Percentiles rank a stretch among this genome's conserved stretches.
phyloP scores from a whole-genome alignment of 2,888 invertebrate species.

The Elegia similella region DNA sequence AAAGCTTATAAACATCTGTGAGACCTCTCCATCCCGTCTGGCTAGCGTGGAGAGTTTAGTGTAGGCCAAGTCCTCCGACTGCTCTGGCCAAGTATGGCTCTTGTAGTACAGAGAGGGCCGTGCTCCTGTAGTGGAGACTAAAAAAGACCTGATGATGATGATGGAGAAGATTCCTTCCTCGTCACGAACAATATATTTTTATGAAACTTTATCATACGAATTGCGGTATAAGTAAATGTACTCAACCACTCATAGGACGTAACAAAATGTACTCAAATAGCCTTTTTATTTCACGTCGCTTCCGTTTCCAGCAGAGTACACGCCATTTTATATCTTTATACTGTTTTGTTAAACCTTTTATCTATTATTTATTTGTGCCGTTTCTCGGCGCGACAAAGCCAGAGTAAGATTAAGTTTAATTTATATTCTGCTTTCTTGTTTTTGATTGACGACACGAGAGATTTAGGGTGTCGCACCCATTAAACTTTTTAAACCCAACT shows the following conservation, averaged over 20 bases:
- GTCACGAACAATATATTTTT: background rate
- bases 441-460: slow-evolving; percentile 12
- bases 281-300: background rate
- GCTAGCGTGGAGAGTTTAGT: too few species aligned
- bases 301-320: background rate
- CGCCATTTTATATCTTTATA: slow-evolving; percentile 11
- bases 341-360: slow-evolving; percentile 13
- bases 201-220: background rate
- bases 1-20: too few species aligned
- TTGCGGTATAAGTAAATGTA: background rate
- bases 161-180: background rate
- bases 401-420: slow-evolving; percentile 8
- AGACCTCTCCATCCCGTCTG: too few species aligned
- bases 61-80: too few species aligned
- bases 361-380: slow-evolving; percentile 11
- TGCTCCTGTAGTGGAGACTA: too few species aligned
- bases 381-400: slow-evolving; percentile 11
- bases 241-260: background rate
- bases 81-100: too few species aligned
- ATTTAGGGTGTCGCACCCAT: background rate
- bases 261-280: background rate
- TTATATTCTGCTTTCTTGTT: slow-evolving; percentile 3
- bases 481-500: background rate
- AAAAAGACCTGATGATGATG: too few species aligned
- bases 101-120: too few species aligned